Percentiles rank a stretch among this genome's conserved stretches.
These are phyloP conservation scores for Notechis scutatus DNA, from an alignment of 2,113 vertebrate genomes.

Conservation along the genomic window DNA sequence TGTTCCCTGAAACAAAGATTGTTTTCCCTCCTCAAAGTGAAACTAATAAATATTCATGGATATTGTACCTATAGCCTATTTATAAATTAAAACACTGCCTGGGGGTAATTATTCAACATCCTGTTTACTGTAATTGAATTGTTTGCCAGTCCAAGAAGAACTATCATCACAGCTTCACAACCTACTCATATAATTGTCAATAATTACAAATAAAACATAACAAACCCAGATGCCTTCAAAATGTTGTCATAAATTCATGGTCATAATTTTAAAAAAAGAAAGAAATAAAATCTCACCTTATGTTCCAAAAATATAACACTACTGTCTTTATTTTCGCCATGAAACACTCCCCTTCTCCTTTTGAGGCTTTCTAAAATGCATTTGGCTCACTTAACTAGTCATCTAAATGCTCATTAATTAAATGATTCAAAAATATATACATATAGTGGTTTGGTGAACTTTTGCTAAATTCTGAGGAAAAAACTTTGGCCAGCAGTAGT, in stretches of 20 bases:
- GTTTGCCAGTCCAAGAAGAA: background rate
- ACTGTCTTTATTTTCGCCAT: background rate
- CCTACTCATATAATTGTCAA: background rate
- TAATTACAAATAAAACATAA: background rate
- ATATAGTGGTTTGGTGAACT: fast-evolving
- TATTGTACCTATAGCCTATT: background rate
- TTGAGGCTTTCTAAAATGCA: background rate
- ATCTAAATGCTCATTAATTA: background rate
- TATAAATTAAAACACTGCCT: background rate
- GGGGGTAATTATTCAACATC: background rate
- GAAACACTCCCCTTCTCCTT: background rate
- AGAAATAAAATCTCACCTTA: background rate
- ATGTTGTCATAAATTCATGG: background rate
- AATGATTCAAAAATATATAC: background rate
- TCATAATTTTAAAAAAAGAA: background rate
- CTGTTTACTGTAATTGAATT: background rate
- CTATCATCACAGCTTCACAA: background rate
- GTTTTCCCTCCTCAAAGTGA: background rate
- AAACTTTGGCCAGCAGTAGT: background rate
- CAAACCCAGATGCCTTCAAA: background rate
- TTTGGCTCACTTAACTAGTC: background rate
- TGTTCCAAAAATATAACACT: conserved; percentile 11
- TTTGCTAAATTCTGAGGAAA: fast-evolving
- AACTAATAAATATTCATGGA: background rate
- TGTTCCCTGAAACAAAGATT: background rate